Evolutionary conservation across 2,888 invertebrate genomes (phyloP).

Genomic region (Agriotes lineatus): DNA sequence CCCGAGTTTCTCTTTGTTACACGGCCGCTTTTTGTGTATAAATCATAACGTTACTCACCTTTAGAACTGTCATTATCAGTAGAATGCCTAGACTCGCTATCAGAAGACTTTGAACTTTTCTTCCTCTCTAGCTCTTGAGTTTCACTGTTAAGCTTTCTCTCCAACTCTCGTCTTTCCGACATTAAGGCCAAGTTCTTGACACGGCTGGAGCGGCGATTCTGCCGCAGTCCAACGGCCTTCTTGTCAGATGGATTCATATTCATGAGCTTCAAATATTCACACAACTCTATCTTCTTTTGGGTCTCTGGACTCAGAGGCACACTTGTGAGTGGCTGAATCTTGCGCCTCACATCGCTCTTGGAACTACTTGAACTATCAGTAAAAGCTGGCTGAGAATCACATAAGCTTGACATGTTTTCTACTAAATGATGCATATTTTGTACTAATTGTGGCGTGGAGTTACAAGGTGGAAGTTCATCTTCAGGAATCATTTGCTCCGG

Average conservation of each 20-base stretch:
- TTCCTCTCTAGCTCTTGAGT: constrained; percentile 16
- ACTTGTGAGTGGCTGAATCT: background rate
- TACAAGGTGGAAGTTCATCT: too few relatives aligned
- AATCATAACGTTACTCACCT: too few relatives aligned
- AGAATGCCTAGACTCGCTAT: background rate
- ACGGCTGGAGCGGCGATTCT: constrained; percentile 60
- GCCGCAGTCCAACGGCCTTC: constrained; percentile 54
- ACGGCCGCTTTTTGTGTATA: too few relatives aligned
- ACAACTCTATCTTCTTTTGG: constrained; percentile 61
- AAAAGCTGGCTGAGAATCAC: background rate
- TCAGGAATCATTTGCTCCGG: too few relatives aligned
- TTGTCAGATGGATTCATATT: constrained; percentile 58
- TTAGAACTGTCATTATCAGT: constrained; percentile 1
- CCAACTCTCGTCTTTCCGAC: constrained; percentile 50
- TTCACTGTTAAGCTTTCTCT: constrained; percentile 41
- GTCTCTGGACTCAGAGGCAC: constrained; percentile 59
- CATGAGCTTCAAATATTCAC: constrained; percentile 63
- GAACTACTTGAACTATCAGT: background rate
- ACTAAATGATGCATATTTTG: background rate
- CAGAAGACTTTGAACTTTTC: background rate
- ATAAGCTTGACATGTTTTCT: background rate
- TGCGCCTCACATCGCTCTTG: background rate
- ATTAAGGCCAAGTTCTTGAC: constrained; percentile 58
- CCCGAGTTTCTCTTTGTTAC: too few relatives aligned
- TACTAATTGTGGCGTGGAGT: too few relatives aligned